A percentile compares a stretch with the other conserved stretches of the same genome.
Conservation (phyloP, 2,797 vertebrate genomes). For the Syndactyla subalaris region DNA sequence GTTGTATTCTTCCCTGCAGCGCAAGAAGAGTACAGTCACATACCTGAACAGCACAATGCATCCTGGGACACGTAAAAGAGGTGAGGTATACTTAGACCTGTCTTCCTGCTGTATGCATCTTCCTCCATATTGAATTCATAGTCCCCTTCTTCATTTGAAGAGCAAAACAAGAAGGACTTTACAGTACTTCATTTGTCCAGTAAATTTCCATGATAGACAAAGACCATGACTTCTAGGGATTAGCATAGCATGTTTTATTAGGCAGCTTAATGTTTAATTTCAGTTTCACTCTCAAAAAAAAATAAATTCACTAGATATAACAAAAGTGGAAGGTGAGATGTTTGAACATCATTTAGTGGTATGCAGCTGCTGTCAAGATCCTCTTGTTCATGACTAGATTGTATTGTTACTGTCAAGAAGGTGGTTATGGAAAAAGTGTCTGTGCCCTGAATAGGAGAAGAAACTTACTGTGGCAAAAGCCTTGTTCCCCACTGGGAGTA, state of each 20-base stretch:
- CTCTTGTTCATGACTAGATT: conserved; percentile 11
- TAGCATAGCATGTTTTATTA: conserved; percentile 5
- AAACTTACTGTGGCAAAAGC: not conserved
- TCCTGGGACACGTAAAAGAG: conserved; percentile 97
- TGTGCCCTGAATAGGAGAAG: conserved; percentile 33
- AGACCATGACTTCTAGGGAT: not conserved
- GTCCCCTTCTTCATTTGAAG: not conserved
- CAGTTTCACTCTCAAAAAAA: not conserved
- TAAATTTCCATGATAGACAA: not conserved
- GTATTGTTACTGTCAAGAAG: not conserved
- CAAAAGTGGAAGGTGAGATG: not conserved
- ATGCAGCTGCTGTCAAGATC: conserved; percentile 16
- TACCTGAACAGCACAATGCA: conserved; percentile 99
- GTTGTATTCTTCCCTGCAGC: conserved; percentile 78
- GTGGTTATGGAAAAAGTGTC: not conserved
- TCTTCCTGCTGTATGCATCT: conserved; percentile 32
- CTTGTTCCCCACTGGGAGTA: not conserved
- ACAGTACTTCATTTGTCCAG: not conserved
- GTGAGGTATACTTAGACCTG: conserved; percentile 77
- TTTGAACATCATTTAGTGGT: not conserved
- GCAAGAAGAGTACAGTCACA: conserved; percentile 97
- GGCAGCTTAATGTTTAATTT: not conserved
- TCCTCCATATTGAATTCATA: not conserved
- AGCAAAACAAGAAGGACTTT: not conserved
- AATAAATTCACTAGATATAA: not conserved